Evolutionary conservation across 2,888 invertebrate genomes (phyloP), one percentile per base, ranked within the genome.

Genomic region (Perdita meconis): DNA sequence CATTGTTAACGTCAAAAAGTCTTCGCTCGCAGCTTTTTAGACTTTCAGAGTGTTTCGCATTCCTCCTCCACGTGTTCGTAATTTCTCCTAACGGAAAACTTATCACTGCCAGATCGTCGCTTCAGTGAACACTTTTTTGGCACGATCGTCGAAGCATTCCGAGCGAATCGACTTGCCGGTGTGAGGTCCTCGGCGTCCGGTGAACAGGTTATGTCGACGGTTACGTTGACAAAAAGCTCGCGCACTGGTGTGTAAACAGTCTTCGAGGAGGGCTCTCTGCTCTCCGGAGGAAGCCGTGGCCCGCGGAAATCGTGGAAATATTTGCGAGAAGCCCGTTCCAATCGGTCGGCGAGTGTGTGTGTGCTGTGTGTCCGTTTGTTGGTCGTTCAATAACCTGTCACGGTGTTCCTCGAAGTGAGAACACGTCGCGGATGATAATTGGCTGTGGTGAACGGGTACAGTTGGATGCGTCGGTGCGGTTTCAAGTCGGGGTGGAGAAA

Each of bases 391-490:
- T 55, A 60, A 38, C 16, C 12, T 26, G 26, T 38, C 13, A 30
- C 24, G 40, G 67, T 55, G 60, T 30, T 12, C 5, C 24, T 19
- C 51, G 36, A 42, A 63, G 73, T 73, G 70, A 51, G 50, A 57
- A 69, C 69, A 55, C 36, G 13, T 19, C 51, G 73, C 4, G 68
- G 44, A 68, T 68, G 61, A 73, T 73, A 69, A 73, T 61, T 73
- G 47, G 67, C 56, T 36, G 55, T 30, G 59, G 24, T 12, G 51
- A 12, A 34, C 51, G 36, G 61, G 38, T n/a, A 38, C 19, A 10
- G 8, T 22, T 19, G 40, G 57, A 44, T 36, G 57, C 51, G 30
- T 57, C 19, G 64, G 34, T 22, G 66, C n/a, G n/a, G n/a, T n/a
- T n/a, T n/a, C n/a, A n/a, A n/a, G n/a, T n/a, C n/a, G n/a, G n/a